Evolutionary conservation across 2,888 invertebrate genomes (phyloP).

Genomic region (Eretmocerus hayati): DNA sequence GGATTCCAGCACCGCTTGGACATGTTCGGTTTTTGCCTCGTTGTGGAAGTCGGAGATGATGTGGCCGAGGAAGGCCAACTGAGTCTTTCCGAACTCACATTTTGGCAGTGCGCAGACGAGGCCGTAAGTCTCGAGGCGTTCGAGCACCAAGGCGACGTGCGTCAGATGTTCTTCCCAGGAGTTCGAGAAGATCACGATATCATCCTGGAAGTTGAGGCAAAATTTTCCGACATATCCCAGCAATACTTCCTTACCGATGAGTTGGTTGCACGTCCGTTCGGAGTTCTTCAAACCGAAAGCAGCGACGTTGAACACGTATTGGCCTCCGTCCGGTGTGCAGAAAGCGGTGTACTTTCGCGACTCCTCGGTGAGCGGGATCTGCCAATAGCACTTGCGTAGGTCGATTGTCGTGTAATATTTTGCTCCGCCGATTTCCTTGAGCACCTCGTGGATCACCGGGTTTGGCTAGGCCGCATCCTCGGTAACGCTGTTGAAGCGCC

Average conservation of each 20-base stretch:
- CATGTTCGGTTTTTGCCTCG: constrained; percentile 3
- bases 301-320: neutral
- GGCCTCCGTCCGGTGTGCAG: neutral
- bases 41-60: neutral
- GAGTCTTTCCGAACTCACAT: constrained; percentile 5
- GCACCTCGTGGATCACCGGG: constrained; percentile 24
- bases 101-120: constrained; percentile 1
- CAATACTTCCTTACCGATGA: neutral
- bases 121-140: constrained; percentile 1
- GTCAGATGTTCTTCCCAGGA: constrained; percentile 1
- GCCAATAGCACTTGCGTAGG: constrained; percentile 9
- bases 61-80: constrained; percentile 8
- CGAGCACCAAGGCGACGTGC: constrained; percentile 2
- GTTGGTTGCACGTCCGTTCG: neutral
- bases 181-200: neutral
- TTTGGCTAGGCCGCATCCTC: constrained; percentile 23
- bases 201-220: neutral
- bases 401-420: constrained; percentile 30
- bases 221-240: neutral
- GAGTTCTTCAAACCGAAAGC: neutral
- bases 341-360: neutral
- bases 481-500: constrained; percentile 25
- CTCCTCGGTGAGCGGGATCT: neutral
- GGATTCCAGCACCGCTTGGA: constrained; percentile 1
- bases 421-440: constrained; percentile 28